phyloP scores from a whole-genome alignment of 2,113 vertebrate species.

The Sigmodon hispidus region DNA sequence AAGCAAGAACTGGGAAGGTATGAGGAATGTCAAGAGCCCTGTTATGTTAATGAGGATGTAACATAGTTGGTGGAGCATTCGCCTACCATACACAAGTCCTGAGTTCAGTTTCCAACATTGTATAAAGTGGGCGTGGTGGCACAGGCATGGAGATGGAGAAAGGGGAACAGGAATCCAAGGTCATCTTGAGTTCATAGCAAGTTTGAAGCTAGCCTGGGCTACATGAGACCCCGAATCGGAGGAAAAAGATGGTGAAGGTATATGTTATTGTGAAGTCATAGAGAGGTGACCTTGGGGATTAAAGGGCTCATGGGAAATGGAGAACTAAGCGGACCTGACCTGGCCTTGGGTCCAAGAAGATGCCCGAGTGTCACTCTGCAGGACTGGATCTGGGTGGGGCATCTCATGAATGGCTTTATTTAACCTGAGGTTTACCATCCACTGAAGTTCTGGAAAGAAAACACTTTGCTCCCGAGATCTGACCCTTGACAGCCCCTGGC shows the following conservation, averaged over 20 bases:
- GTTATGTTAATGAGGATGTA: too few species aligned
- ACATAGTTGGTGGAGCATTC: not conserved
- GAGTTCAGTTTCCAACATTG: not conserved
- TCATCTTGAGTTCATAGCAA: not conserved
- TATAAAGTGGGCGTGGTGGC: not conserved
- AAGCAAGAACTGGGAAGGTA: rapidly evolving
- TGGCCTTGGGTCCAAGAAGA: not conserved
- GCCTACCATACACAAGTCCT: not conserved
- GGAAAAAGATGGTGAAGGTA: not conserved
- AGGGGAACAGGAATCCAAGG: not conserved
- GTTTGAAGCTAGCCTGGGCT: not conserved
- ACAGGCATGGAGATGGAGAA: not conserved
- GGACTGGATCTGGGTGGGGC: not conserved
- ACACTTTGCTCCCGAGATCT: not conserved
- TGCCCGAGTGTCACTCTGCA: not conserved
- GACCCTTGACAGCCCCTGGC: not conserved
- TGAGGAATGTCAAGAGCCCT: not conserved
- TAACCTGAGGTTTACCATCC: not conserved
- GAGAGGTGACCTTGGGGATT: not conserved
- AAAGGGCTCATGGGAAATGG: not conserved
- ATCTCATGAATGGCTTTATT: not conserved
- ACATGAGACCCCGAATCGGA: not conserved
- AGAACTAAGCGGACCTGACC: not conserved
- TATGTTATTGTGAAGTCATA: not conserved
- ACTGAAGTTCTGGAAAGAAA: not conserved